Percentiles rank a stretch among this genome's conserved stretches.
Evolutionary conservation across 2,797 vertebrate species (phyloP).

Genomic region (Falco berigora): DNA sequence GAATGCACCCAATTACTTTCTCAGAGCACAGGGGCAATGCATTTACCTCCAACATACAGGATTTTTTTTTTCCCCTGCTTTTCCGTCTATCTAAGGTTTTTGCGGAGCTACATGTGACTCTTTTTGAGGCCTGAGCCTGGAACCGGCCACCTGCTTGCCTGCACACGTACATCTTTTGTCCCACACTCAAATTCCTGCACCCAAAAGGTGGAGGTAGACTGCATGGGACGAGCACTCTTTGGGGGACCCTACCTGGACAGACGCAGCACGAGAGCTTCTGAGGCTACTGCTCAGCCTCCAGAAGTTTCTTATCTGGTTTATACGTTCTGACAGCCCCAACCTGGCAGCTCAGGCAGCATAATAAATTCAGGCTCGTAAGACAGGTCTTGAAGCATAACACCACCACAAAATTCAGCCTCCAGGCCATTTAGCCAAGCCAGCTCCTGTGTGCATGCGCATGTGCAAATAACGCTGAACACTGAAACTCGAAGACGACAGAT

Average conservation of each 20-base stretch:
- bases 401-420: rapidly evolving
- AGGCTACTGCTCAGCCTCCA: background rate
- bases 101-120: background rate
- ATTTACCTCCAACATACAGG: background rate
- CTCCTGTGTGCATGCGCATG: background rate
- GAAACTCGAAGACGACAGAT: background rate
- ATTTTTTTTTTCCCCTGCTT: background rate
- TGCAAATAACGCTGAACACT: background rate
- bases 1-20: background rate
- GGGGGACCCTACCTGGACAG: background rate
- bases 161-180: rapidly evolving
- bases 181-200: background rate
- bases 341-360: background rate
- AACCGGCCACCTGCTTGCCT: background rate
- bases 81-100: background rate
- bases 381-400: background rate
- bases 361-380: background rate
- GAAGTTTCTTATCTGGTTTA: slow-evolving; percentile 8
- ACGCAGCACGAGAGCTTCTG: background rate
- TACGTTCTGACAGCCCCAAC: background rate
- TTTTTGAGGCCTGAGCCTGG: background rate
- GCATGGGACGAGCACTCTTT: rapidly evolving
- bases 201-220: background rate
- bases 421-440: background rate
- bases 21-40: background rate